phyloP scores from a whole-genome alignment of 2,113 vertebrate genomes.

The Pagrus major region DNA sequence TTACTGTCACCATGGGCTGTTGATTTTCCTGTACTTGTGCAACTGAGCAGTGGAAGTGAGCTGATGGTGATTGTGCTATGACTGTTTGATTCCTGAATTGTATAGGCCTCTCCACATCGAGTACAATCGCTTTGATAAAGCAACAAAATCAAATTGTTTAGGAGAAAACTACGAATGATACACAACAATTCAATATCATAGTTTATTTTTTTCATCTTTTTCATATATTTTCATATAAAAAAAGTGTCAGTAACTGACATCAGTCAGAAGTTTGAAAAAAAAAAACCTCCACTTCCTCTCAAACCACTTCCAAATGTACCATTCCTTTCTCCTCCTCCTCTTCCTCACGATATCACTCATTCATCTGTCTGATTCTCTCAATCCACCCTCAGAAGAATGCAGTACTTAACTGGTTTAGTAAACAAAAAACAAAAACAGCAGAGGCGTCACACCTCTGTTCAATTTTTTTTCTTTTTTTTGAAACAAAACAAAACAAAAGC shows the following conservation, averaged over 20 bases:
- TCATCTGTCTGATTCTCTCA: constrained; percentile 59
- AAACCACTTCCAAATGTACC: constrained; percentile 84
- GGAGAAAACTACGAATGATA: constrained; percentile 77
- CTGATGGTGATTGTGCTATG: constrained; percentile 57
- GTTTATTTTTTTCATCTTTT: constrained; percentile 73
- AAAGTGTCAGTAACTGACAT: constrained; percentile 86
- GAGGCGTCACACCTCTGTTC: constrained; percentile 81
- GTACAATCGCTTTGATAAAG: constrained; percentile 43
- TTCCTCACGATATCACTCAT: constrained; percentile 51
- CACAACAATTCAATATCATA: constrained; percentile 77
- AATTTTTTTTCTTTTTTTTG: no score
- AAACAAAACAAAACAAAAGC: constrained; percentile 80
- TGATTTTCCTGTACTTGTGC: constrained; percentile 24
- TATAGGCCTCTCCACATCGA: constrained; percentile 26
- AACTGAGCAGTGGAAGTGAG: constrained; percentile 36
- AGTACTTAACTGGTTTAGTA: constrained; percentile 82
- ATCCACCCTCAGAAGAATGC: constrained; percentile 76
- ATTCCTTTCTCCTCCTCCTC: constrained; percentile 66
- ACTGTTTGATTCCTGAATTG: constrained; percentile 58
- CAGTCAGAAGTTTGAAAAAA: constrained; percentile 76
- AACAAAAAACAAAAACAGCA: constrained; percentile 82
- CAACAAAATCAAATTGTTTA: constrained; percentile 14
- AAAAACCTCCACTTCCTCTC: constrained; percentile 68
- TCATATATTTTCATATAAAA: constrained; percentile 76
- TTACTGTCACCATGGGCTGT: constrained; percentile 5